phyloP scores from a whole-genome alignment of 2,797 vertebrate species.

The Carapus acus region DNA sequence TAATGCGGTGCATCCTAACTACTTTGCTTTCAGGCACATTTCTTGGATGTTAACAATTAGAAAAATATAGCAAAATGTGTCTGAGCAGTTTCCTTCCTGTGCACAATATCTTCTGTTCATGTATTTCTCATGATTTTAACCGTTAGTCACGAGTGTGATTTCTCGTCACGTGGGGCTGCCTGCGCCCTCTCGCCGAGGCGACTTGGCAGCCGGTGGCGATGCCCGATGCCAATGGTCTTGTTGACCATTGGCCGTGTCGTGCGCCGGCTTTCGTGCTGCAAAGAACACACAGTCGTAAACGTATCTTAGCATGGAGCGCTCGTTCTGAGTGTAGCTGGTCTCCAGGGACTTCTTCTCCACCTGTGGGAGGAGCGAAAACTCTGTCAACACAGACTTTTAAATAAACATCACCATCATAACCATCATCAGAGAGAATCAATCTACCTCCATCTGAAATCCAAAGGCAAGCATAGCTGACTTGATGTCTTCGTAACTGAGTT shows the following conservation, averaged over 20 bases:
- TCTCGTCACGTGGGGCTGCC: constrained; percentile 62
- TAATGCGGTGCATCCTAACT: constrained; percentile 4
- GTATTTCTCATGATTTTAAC: constrained; percentile 8
- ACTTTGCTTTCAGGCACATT: neutral
- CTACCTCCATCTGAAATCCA: constrained; percentile 93
- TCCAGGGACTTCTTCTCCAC: constrained; percentile 87
- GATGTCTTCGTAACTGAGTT: constrained; percentile 95
- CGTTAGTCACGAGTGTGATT: neutral
- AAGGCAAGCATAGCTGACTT: constrained; percentile 83
- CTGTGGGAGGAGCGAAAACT: constrained; percentile 64
- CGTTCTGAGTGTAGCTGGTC: constrained; percentile 97
- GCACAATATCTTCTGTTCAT: constrained; percentile 12
- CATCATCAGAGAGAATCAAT: too few relatives aligned
- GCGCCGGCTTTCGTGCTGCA: constrained; percentile 86
- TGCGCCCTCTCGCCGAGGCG: constrained; percentile 55
- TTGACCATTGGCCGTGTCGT: constrained; percentile 54
- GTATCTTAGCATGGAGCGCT: constrained; percentile 94
- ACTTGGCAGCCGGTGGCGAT: constrained; percentile 60
- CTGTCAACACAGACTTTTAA: neutral
- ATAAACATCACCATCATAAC: neutral
- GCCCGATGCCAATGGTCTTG: constrained; percentile 42
- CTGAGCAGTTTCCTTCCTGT: constrained; percentile 12
- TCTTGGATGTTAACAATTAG: constrained; percentile 28
- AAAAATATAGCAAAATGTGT: constrained; percentile 27
- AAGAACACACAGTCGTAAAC: constrained; percentile 98